phyloP scores from a whole-genome alignment of 2,113 vertebrate species.

The Dromas ardeola region DNA sequence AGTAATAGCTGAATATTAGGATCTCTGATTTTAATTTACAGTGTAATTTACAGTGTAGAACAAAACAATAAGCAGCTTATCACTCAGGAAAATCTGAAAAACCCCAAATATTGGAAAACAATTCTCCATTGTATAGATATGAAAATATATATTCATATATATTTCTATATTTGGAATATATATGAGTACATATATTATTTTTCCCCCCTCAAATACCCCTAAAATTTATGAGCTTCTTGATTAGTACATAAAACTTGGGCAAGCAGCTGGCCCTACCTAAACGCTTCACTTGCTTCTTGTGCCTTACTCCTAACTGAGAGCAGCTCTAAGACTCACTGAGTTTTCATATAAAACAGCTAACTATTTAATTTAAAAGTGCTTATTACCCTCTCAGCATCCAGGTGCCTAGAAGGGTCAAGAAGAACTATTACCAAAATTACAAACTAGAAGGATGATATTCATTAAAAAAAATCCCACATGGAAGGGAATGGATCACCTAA shows the following conservation, averaged over 20 bases:
- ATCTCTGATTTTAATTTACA: slow-evolving; percentile 17
- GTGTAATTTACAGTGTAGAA: neutral
- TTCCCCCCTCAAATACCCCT: neutral
- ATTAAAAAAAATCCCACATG: neutral
- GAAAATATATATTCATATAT: neutral
- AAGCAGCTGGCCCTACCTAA: neutral
- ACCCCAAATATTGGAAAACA: neutral
- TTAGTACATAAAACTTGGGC: neutral
- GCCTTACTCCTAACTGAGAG: neutral
- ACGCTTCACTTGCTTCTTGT: neutral
- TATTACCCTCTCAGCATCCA: neutral
- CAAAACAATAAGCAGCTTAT: neutral
- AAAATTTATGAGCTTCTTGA: neutral
- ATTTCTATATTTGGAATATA: neutral
- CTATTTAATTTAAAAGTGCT: neutral
- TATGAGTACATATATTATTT: neutral
- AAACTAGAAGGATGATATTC: neutral
- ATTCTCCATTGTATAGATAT: neutral
- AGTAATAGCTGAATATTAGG: neutral
- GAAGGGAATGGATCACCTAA: neutral
- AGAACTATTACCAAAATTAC: neutral
- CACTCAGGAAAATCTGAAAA: neutral
- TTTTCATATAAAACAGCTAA: neutral
- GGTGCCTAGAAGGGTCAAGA: neutral
- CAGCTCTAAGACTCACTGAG: neutral